Evolutionary conservation across 2,888 invertebrate species (phyloP), one percentile per base, ranked within the genome.

Genomic region (Schrankia costaestrigalis): DNA sequence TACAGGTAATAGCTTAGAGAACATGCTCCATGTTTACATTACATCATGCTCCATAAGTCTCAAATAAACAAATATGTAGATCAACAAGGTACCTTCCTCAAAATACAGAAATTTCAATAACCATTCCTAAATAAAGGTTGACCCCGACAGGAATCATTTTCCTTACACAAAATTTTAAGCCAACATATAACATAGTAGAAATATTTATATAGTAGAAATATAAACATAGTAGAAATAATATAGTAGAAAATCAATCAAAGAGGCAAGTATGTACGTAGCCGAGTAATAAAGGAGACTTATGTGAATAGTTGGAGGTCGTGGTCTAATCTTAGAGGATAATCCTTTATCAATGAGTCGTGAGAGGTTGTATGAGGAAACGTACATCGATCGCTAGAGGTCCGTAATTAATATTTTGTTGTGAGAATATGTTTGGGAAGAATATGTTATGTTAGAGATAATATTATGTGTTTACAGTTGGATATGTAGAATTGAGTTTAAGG

Each of bases 251-350:
- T 37, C 52, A 56, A 57, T 56, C 58, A 54, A 44, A 54, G 29
- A 41, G 31, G 29, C 15, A 10, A 9, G 26, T 43, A 54, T 30
- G 42, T 57, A 46, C 42, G 46, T 54, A 59, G 55, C 60, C 25
- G 65, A 64, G 67, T 68, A 67, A 63, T 55, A 55, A 46, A 46
- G 32, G 59, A 46, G 63, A 52, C 58, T 68, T 50, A 50, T 54
- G 48, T 34, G 46, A 56, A 66, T 65, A 71, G 71, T 69, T 72
- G 69, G 64, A 64, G 64, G 62, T 60, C 66, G 66, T 51, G 64
- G 63, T 69, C 71, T 77, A 76, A 79, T 79, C 73, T 71, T 61
- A 39, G 36, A 46, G 71, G 75, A 75, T 78, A 78, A 77, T 69
- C 77, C 76, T 58, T 58, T 73, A 70, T 71, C 78, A 76, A 78